Evolutionary conservation across 1,140 invertebrate genomes (phyloP).

Genomic region (Drosophila repletoides): DNA sequence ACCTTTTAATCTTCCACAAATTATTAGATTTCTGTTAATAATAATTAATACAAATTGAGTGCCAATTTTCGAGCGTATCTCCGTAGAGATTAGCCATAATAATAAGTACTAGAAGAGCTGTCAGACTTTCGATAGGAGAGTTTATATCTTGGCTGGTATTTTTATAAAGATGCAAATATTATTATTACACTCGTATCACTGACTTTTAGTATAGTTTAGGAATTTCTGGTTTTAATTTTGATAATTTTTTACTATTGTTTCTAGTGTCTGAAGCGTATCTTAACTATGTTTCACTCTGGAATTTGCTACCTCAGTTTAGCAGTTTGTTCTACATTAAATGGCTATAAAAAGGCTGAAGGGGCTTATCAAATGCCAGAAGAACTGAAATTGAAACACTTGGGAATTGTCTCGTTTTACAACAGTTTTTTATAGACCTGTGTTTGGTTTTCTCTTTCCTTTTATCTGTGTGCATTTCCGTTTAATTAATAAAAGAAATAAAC

Average conservation of each 20-base stretch:
- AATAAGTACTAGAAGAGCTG: no score
- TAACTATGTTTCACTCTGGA: background rate
- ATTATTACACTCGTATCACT: no score
- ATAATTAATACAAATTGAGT: no score
- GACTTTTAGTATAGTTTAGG: no score
- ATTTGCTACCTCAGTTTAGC: constrained; percentile 23
- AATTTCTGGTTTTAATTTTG: no score
- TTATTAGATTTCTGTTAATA: no score
- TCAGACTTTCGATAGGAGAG: no score
- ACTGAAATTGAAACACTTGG: constrained; percentile 1
- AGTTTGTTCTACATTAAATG: constrained; percentile 1
- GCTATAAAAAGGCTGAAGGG: background rate
- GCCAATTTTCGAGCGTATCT: no score
- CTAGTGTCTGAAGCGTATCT: constrained; percentile 3
- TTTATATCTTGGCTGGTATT: no score
- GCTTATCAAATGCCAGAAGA: constrained; percentile 16
- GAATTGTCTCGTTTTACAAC: constrained; percentile 42
- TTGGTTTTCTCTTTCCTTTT: constrained; percentile 1
- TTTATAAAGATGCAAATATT: no score
- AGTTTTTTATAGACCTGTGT: background rate
- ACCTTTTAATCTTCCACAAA: no score
- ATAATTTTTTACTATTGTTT: background rate
- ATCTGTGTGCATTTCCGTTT: constrained; percentile 65
- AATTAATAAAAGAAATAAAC: constrained; percentile 68
- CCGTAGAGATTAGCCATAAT: no score